Percentiles rank a stretch among this genome's conserved stretches.
Conservation (phyloP, 2,113 vertebrate species). For the Sorex fumeus region DNA sequence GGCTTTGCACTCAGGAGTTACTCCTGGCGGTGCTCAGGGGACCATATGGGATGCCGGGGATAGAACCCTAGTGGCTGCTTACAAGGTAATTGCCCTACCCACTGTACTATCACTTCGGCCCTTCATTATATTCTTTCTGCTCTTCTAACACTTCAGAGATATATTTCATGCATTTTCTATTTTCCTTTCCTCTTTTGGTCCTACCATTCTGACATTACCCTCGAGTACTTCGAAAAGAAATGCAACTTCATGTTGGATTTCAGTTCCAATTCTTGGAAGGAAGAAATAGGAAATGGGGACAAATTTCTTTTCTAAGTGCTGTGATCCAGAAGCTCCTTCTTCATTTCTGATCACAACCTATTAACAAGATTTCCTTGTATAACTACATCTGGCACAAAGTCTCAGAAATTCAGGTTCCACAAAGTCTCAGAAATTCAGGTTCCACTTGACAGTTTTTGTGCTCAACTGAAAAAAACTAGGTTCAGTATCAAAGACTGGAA, state of each 20-base stretch:
- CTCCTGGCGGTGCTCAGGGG: too few species aligned
- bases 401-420: too few species aligned
- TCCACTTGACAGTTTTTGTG: constrained; percentile 53
- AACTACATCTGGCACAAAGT: not conserved
- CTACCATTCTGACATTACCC: not conserved
- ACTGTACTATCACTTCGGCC: too few species aligned
- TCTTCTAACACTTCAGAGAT: not conserved
- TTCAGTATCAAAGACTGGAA: constrained; percentile 37
- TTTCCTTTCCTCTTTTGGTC: not conserved
- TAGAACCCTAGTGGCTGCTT: too few species aligned
- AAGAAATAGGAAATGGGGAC: constrained; percentile 25
- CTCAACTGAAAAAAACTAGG: not conserved
- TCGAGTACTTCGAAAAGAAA: constrained; percentile 1
- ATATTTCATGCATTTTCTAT: constrained; percentile 42
- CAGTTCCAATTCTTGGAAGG: constrained; percentile 15
- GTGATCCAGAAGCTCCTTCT: constrained; percentile 25
- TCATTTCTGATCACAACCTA: constrained; percentile 3
- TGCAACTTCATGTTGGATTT: constrained; percentile 21
- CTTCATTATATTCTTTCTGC: not conserved
- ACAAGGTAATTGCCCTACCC: too few species aligned
- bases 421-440: constrained; percentile 6
- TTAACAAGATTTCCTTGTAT: constrained; percentile 55
- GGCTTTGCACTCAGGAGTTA: too few species aligned
- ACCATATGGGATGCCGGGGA: too few species aligned
- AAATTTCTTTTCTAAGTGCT: constrained; percentile 45